Conservation (phyloP, 2,797 vertebrate genomes). For the Sus cebifrons region DNA sequence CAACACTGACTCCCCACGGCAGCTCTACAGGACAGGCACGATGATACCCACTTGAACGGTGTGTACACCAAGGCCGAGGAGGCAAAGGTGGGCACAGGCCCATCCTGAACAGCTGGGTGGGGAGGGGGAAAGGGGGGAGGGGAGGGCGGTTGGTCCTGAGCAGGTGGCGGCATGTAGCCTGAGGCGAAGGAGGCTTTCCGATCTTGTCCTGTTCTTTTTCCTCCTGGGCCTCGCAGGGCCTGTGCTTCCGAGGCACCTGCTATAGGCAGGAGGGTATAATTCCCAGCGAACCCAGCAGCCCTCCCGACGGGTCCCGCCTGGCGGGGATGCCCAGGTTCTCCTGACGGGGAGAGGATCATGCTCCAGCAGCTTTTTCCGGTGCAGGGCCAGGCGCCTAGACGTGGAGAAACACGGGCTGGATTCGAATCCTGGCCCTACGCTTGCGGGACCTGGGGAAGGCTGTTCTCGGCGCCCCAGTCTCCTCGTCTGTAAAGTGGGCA, state of each 20-base stretch:
- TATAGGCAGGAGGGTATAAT: constrained; percentile 11
- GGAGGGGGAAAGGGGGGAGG: too few relatives aligned
- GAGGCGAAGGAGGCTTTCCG: not conserved
- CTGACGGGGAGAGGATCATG: not conserved
- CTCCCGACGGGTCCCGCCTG: not conserved
- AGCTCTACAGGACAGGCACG: not conserved
- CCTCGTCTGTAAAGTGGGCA: not conserved
- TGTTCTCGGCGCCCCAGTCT: not conserved
- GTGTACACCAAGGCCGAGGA: not conserved
- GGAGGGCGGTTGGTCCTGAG: not conserved
- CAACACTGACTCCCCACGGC: not conserved
- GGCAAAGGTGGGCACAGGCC: not conserved
- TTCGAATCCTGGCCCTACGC: not conserved
- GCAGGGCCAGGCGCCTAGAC: not conserved
- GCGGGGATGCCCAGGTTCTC: not conserved
- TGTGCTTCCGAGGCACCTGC: not conserved
- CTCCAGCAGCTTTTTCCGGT: not conserved
- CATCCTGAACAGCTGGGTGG: not conserved
- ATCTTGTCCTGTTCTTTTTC: not conserved
- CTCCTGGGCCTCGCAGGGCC: not conserved
- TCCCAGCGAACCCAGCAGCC: not conserved
- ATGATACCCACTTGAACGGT: not conserved
- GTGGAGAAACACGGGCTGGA: not conserved
- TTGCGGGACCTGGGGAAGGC: not conserved
- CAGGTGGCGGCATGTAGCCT: not conserved